Percentiles rank a stretch among this genome's conserved stretches.
phyloP scores from a whole-genome alignment of 53 echinoderm and acorn worm genomes.

The Pentamera pediparva region DNA sequence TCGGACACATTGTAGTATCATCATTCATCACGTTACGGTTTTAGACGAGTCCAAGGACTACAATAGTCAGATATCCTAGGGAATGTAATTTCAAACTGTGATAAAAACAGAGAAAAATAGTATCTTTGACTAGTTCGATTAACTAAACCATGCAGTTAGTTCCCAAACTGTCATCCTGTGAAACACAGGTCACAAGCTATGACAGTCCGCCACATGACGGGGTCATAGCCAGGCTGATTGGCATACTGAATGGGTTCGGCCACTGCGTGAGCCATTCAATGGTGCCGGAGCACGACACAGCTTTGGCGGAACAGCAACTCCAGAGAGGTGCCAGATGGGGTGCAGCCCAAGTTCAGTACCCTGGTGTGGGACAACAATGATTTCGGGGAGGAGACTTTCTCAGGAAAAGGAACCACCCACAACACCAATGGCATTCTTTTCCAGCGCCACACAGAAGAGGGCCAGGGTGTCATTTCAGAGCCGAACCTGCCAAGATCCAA shows the following conservation, averaged over 20 bases:
- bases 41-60: no score
- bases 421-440: slow-evolving; percentile 59
- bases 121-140: no score
- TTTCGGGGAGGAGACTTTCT: slow-evolving; percentile 56
- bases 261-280: slow-evolving; percentile 46
- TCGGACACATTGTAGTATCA: no score
- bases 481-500: slow-evolving; percentile 11
- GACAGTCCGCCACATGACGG: slow-evolving; percentile 65
- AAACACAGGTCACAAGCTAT: slow-evolving; percentile 53
- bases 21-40: no score
- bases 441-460: not conserved
- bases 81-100: no score
- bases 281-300: slow-evolving; percentile 63
- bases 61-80: no score
- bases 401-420: slow-evolving; percentile 60
- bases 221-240: slow-evolving; percentile 52
- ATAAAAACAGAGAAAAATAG: no score
- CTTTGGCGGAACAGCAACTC: slow-evolving; percentile 51
- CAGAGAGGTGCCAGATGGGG: slow-evolving; percentile 36
- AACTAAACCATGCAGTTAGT: no score
- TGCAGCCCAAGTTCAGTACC: slow-evolving; percentile 36
- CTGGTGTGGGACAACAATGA: slow-evolving; percentile 68
- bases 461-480: not conserved
- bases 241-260: slow-evolving; percentile 65
- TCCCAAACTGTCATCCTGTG: no score